Evolutionary conservation across 2,113 vertebrate genomes (phyloP).

Genomic region (Heteronetta atricapilla): DNA sequence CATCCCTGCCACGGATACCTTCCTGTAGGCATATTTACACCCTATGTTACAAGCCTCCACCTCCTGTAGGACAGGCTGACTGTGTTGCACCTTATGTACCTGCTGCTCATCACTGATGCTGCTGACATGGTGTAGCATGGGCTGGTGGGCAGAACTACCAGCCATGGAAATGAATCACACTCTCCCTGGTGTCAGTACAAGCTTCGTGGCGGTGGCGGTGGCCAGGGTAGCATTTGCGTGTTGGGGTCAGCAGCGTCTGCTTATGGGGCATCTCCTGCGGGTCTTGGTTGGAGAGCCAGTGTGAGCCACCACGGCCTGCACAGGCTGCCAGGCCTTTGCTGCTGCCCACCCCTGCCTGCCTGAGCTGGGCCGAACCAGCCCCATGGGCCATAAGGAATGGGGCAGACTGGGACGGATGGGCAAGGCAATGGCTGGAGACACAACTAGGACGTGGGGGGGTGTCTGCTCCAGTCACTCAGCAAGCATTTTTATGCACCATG

Average conservation of each 20-base stretch:
- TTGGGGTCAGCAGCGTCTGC: background rate
- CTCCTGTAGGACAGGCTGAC: background rate
- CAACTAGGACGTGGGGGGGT: background rate
- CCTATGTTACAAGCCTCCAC: background rate
- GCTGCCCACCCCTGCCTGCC: background rate
- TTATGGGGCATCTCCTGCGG: background rate
- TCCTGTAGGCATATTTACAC: background rate
- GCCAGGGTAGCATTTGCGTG: background rate
- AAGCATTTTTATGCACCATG: rapidly evolving
- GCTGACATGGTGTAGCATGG: rapidly evolving
- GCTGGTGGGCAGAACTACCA: background rate
- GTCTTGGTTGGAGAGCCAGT: background rate
- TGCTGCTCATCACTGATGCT: background rate
- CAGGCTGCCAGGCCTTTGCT: background rate
- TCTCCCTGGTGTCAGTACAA: background rate
- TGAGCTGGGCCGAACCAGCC: background rate
- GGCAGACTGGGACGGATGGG: background rate
- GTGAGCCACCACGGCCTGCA: background rate
- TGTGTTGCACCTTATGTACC: background rate
- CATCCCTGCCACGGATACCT: background rate
- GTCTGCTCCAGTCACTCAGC: background rate
- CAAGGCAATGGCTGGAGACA: background rate
- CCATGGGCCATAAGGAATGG: background rate
- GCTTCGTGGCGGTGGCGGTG: background rate
- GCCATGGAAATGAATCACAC: background rate